Base-by-base conservation (phyloP, 2,888 invertebrate species). In the Drosophila mettleri region DNA sequence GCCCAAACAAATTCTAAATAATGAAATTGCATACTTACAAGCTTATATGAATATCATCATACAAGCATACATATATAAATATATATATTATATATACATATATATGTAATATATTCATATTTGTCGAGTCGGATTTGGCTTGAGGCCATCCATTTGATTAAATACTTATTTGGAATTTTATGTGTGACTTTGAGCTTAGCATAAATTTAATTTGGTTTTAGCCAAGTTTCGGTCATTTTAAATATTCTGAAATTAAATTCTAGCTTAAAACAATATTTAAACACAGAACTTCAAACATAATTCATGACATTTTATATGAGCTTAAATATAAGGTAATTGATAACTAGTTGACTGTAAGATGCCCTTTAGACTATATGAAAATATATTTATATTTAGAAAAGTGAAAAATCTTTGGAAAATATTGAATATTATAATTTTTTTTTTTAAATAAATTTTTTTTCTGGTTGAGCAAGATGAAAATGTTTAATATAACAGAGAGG, bases 1-100 rank as follows among this genome's bases (percentile, higher is more conserved):
- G n/a, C 6, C 46, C 24, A 41, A 38, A 55, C 49, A 74, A 69
- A 61, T 67, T 49, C 16, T 33, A 64, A 46, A 27, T 27, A 63
- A 36, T 41, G 41, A 41, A 41, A 52, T 34, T 54, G 39, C n/a
- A 20, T 38, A n/a, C 1, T 12, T 31, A 7, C 14, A 14, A 14
- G 8, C 31, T 4, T 18, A 36, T 9, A n/a, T n/a, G 34, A 7
- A 45, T 27, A 45, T 27, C 14, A 41, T 20, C 20, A 24, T n/a
- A 24, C 1, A 43, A 9, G 9, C n/a, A n/a, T n/a, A n/a, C 4
- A n/a, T 2, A 43, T 9, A 24, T 8, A 43, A 14, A 9, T 10
- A 20, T 48, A 45, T n/a, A 27, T 36, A 9, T 12, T 10, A 20
- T 48, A 45, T n/a, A 27, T 36, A 9, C 10, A 41, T 18, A 14